Base-by-base conservation (phyloP, 2,113 vertebrate genomes). In the Donacobius atricapilla region DNA sequence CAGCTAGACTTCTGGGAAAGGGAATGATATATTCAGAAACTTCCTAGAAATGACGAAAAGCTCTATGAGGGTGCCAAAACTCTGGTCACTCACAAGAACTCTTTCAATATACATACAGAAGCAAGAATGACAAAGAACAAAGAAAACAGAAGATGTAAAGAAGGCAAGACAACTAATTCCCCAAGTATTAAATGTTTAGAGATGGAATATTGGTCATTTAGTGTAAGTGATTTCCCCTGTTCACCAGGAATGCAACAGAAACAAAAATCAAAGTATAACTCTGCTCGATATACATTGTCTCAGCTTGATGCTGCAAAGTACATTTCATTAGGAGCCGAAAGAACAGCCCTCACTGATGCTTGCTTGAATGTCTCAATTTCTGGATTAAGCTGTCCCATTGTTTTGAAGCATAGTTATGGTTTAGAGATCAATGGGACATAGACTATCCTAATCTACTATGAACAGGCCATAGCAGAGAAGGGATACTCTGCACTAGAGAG, bases 391-490 rank as follows among this genome's bases (percentile, higher is more conserved):
- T 95, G 87, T 93, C 57, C 89, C 88, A 95, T 97, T 97, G 97
- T 98, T 97, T 98, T 91, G 95, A 94, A 90, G 90, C 90, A 91
- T 84, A 95, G 94, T 97, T 96, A 96, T 93, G 89, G 88, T 95
- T 96, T 97, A 92, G 89, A 89, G 78, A 96, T 96, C 96, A 98
- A 98, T 97, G 94, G 87, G 85, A 96, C 96, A 89, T 94, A 89
- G 95, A 90, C 97, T 98, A 93, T 94, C 95, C 96, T 97, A 97
- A 98, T 97, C 97, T 95, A 96, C 92, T 95, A 96, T 95, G 96
- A 98, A 97, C 94, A 97, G 96, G 93, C 97, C 92, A 90, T 77
- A 86, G 83, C 57, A 3, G 71, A 45, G 65, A 96, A 97, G 95
- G 94, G 96, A 97, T 97, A 97, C 97, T 97, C 87, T 57, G 89